These are phyloP conservation scores for Epicauta chinensis DNA, from an alignment of 1,140 invertebrate species.

Conservation along the genomic window DNA sequence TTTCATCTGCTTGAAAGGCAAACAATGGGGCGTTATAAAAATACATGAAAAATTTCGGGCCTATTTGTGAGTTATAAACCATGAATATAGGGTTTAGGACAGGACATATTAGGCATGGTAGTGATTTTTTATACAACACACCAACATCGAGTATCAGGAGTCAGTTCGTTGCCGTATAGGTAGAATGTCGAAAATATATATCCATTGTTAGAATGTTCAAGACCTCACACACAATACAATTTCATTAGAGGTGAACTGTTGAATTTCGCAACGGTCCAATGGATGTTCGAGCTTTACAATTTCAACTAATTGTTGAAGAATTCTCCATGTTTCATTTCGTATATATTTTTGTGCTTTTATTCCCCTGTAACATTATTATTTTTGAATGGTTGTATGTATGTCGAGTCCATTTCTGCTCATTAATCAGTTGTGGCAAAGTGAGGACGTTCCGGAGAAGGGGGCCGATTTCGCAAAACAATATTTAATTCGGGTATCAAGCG, in stretches of 20 bases:
- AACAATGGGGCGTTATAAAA: conserved; percentile 21
- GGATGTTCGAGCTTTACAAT: neutral
- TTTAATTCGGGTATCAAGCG: too few species aligned
- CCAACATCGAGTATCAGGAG: neutral
- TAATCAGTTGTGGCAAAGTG: neutral
- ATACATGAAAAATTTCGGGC: conserved; percentile 17
- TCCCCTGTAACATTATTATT: too few species aligned
- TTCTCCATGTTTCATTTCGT: neutral
- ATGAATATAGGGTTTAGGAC: conserved; percentile 24
- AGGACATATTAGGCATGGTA: conserved; percentile 20
- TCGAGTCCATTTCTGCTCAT: neutral
- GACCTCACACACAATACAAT: conserved; percentile 32
- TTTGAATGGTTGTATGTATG: neutral
- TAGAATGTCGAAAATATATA: too few species aligned
- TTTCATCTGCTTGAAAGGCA: neutral
- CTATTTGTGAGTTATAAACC: conserved; percentile 24
- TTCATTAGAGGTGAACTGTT: conserved; percentile 31
- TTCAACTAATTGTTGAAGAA: conserved; percentile 11
- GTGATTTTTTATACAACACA: conserved; percentile 12
- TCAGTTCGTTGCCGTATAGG: conserved; percentile 1
- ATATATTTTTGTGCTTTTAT: too few species aligned
- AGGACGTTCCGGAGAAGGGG: too few species aligned
- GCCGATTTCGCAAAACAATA: too few species aligned
- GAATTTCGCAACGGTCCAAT: conserved; percentile 32
- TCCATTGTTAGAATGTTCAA: conserved; percentile 4